phyloP scores from a whole-genome alignment of 2,113 vertebrate genomes.

The Lophochroa leadbeateri region DNA sequence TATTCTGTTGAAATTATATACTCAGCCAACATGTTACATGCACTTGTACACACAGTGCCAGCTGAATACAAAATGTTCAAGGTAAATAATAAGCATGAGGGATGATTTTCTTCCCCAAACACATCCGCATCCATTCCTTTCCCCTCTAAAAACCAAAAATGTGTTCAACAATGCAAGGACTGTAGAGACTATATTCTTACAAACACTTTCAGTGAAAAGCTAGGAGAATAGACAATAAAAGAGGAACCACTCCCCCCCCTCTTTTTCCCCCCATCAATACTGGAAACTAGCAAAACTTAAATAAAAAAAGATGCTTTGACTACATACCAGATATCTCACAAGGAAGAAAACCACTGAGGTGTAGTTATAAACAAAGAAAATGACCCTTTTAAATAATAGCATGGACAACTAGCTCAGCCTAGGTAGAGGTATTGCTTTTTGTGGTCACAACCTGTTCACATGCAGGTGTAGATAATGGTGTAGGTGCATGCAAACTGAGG shows the following conservation, averaged over 20 bases:
- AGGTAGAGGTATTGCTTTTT: background rate
- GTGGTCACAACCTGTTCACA: background rate
- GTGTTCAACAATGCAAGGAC: background rate
- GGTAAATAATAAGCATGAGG: background rate
- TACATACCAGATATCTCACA: background rate
- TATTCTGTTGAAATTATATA: background rate
- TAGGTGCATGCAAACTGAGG: background rate
- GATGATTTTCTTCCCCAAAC: background rate
- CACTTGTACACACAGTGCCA: background rate
- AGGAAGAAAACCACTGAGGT: background rate
- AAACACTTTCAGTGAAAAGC: background rate
- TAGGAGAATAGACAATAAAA: background rate
- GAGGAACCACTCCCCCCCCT: background rate
- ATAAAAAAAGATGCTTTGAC: background rate
- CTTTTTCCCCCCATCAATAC: background rate
- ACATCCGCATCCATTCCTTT: background rate
- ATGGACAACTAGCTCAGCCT: background rate
- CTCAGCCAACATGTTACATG: background rate
- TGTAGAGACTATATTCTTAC: background rate
- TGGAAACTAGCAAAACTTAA: background rate
- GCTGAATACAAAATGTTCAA: background rate
- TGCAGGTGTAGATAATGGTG: accelerated
- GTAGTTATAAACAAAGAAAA: background rate
- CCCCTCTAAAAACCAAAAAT: background rate
- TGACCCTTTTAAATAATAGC: background rate